Evolutionary conservation across 1,140 invertebrate genomes (phyloP), one percentile per base, ranked within the genome.

Genomic region (Venturia canescens): DNA sequence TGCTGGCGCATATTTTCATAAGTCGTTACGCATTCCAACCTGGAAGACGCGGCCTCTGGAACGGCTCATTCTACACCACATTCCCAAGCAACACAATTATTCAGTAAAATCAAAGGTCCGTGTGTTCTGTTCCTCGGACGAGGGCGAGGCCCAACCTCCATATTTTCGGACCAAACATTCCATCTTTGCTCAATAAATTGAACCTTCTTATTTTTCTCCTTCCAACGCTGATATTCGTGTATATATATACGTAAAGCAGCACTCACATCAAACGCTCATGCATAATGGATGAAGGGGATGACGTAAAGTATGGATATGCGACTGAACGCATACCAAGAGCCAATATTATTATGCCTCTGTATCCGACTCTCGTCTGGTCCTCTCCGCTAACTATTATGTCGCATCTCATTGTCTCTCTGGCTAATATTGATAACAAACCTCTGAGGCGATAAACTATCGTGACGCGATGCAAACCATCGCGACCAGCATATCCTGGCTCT

Each of bases 221-320:
- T 29, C 34, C 21, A 34, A 27, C 31, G 48, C 31, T 63, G 72
- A 13, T 63, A 5, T 9, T 21, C 70, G 67, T 27, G 78, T 69
- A 80, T 69, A 53, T 18, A 48, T 79, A 71, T 63, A 63, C 11
- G 38, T 80, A 67, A 11, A 44, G 38, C 7, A 44, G 7, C 27
- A 82, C 80, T 82, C 85, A 81, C 79, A 86, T 87, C 85, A 84
- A 85, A 87, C 74, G 81, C 84, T 87, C 85, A 87, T 87, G 83
- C 85, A 87, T 87, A 87, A 86, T 87, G 83, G 78, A 87, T 87
- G 81, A 6, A 82, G 80, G 83, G 86, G 86, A 87, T 87, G 86
- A 87, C 86, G 86, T 78, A 63, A 86, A 83, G 82, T 85, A 86
- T 85, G 86, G 85, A 86, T 86, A 86, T 86, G 86, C 85, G 83